Conservation (phyloP, 2,888 invertebrate species). For the Drosophila picticornis region DNA sequence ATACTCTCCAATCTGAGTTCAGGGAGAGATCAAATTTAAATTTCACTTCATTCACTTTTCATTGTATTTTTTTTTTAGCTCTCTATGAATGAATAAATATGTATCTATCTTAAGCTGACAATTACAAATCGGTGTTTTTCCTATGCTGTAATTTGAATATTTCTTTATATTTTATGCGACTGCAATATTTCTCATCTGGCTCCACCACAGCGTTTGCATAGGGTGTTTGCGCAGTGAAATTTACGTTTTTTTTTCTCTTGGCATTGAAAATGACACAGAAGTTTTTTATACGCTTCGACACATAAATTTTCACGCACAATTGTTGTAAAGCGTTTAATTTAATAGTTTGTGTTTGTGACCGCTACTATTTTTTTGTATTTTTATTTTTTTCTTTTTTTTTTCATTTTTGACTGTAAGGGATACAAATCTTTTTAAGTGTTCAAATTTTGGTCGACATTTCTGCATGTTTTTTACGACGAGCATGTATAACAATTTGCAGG, state of each 20-base stretch:
- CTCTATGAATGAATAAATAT: neutral
- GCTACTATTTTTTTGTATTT: neutral
- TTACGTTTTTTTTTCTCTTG: constrained; percentile 6
- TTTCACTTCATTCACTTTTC: neutral
- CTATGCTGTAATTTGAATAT: constrained; percentile 4
- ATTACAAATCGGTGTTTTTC: neutral
- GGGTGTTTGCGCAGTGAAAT: constrained; percentile 26
- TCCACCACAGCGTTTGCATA: neutral
- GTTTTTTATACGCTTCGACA: constrained; percentile 25
- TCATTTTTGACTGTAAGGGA: constrained; percentile 12
- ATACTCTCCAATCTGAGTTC: neutral
- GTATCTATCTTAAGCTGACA: too few relatives aligned
- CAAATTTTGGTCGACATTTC: constrained; percentile 51
- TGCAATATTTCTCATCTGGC: constrained; percentile 13
- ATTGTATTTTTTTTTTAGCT: neutral
- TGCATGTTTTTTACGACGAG: constrained; percentile 39
- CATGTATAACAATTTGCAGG: constrained; percentile 50
- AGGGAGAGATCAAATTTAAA: neutral
- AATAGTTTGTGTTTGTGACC: constrained; percentile 49
- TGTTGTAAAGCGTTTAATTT: constrained; percentile 63
- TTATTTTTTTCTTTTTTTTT: neutral
- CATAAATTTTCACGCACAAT: constrained; percentile 62
- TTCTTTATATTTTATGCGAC: constrained; percentile 7
- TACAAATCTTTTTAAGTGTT: constrained; percentile 60
- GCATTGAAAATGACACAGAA: neutral